These are phyloP conservation scores for Phocoena sinus DNA, from an alignment of 2,113 vertebrate genomes.

Conservation along the genomic window DNA sequence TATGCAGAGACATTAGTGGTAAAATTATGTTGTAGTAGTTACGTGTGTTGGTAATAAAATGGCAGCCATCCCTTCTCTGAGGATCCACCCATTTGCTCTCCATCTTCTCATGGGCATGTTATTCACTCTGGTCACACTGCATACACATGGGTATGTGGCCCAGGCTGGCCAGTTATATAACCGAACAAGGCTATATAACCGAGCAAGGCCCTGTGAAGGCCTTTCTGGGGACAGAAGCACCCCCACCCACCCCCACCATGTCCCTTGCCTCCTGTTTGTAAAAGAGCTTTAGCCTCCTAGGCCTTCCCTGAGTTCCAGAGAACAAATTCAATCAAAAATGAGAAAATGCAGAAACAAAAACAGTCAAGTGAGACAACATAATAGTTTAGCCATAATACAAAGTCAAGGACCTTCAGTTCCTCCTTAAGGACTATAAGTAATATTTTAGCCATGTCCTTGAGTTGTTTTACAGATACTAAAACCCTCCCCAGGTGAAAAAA, in stretches of 20 bases:
- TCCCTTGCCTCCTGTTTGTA: neutral
- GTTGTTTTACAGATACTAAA: neutral
- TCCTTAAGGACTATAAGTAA: neutral
- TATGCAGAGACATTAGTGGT: neutral
- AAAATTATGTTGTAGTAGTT: neutral
- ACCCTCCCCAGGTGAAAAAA: neutral
- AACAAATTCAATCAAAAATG: neutral
- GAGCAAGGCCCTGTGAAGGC: neutral
- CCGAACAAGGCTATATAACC: neutral
- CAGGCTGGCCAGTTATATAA: neutral
- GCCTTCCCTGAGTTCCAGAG: neutral
- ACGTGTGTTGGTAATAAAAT: neutral
- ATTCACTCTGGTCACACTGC: neutral
- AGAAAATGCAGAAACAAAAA: neutral
- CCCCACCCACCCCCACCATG: neutral
- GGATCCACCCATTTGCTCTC: neutral
- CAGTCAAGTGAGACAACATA: neutral
- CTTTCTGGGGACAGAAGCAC: neutral
- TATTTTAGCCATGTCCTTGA: neutral
- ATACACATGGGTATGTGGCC: neutral
- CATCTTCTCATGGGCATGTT: neutral
- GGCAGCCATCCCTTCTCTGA: neutral
- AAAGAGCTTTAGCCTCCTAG: neutral
- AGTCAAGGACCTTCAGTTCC: neutral
- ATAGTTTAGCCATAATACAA: neutral